These are phyloP conservation scores for Drosophila kanekoi DNA, from an alignment of 2,888 invertebrate species.

Conservation along the genomic window DNA sequence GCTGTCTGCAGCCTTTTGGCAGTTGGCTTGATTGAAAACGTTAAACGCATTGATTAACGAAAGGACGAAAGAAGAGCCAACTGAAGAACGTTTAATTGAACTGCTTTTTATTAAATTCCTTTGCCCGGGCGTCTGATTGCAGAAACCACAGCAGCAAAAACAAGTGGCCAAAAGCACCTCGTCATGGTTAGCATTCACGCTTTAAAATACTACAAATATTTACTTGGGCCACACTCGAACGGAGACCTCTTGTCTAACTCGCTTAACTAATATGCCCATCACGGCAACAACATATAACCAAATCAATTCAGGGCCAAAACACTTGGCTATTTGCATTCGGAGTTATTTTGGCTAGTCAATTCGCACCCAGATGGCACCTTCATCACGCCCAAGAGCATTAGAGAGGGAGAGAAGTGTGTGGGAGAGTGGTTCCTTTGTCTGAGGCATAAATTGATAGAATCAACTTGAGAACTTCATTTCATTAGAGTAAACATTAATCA, in stretches of 20 bases:
- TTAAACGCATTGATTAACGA: conserved; percentile 78
- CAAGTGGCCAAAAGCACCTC: background rate
- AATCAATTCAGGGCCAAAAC: conserved; percentile 26
- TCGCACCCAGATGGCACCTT: conserved; percentile 49
- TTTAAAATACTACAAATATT: conserved; percentile 61
- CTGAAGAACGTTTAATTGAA: conserved; percentile 73
- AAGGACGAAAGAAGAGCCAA: conserved; percentile 36
- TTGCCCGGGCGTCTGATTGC: conserved; percentile 63
- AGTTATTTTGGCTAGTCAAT: conserved; percentile 1
- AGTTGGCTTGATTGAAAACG: conserved; percentile 74
- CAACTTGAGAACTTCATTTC: conserved; percentile 81
- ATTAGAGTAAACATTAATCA: conserved; percentile 80
- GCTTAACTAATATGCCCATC: conserved; percentile 67
- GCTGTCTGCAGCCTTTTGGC: conserved; percentile 58
- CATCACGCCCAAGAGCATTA: conserved; percentile 35
- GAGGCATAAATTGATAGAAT: conserved; percentile 77
- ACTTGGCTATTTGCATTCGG: conserved; percentile 50
- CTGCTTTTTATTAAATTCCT: conserved; percentile 73
- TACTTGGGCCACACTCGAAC: conserved; percentile 48
- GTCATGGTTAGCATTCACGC: conserved; percentile 10
- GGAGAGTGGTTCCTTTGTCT: conserved; percentile 55
- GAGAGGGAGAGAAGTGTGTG: background rate
- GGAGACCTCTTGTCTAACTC: conserved; percentile 49
- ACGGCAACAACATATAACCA: conserved; percentile 15
- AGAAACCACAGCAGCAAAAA: conserved; percentile 47